Conservation (phyloP, 1,140 invertebrate genomes). For the Drosophila orosa region DNA sequence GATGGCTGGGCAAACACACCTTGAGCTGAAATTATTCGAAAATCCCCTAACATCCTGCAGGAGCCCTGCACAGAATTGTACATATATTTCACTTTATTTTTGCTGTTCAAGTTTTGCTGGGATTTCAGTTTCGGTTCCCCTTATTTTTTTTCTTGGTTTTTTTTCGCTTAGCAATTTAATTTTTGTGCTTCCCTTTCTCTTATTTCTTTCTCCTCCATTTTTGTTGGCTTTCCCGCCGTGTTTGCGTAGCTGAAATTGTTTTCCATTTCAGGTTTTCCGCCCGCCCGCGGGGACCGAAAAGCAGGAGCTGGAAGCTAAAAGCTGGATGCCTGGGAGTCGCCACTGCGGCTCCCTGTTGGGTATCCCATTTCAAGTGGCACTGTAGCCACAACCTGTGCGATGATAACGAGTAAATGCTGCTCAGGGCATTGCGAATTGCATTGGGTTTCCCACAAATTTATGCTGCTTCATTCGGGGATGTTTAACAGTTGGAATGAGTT, state of each 20-base stretch:
- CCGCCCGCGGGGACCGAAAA: conserved; percentile 36
- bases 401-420: conserved; percentile 66
- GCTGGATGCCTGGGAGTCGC: conserved; percentile 33
- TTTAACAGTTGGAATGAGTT: conserved; percentile 10
- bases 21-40: conserved; percentile 50
- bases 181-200: conserved; percentile 61
- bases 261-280: conserved; percentile 71
- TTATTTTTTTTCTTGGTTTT: conserved; percentile 25
- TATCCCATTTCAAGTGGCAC: conserved; percentile 67
- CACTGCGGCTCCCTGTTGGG: conserved; percentile 43
- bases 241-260: conserved; percentile 78
- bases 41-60: conserved; percentile 15
- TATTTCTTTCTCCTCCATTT: conserved; percentile 12
- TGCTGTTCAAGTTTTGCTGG: conserved; percentile 42
- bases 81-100: conserved; percentile 39
- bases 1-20: conserved; percentile 50
- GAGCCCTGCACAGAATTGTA: conserved; percentile 20
- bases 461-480: conserved; percentile 9
- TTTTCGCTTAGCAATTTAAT: conserved; percentile 68
- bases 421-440: conserved; percentile 63
- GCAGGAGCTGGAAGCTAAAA: conserved; percentile 2
- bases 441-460: conserved; percentile 61
- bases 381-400: conserved; percentile 48
- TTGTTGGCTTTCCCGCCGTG: conserved; percentile 46
- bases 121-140: conserved; percentile 42